Base-by-base conservation (phyloP, 2,888 invertebrate species). In the Cerastoderma edule region DNA sequence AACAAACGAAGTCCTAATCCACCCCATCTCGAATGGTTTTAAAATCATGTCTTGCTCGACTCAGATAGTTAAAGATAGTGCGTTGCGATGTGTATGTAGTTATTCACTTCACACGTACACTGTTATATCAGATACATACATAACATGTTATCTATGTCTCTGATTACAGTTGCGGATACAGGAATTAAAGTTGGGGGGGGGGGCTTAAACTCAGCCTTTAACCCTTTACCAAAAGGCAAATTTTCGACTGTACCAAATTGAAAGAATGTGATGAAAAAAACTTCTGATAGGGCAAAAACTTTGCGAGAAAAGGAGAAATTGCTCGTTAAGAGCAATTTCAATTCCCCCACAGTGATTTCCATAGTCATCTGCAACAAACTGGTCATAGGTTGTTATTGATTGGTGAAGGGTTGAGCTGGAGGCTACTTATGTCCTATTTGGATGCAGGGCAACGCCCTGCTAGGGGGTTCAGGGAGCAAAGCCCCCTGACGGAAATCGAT, bases 251-350 rank as follows among this genome's bases (percentile, higher is more conserved):
- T 39, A 39, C 10, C 16, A 10, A 16, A 10, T 39, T 8, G 39
- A 16, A 10, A 10, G 10, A 39, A 39, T 8, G 39, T 39, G 8
- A 10, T 39, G 10, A 39, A 10, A 39, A 39, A 39, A n/a, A n/a
- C n/a, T n/a, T n/a, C n/a, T n/a, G n/a, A n/a, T n/a, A n/a, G n/a
- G n/a, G n/a, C n/a, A n/a, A n/a, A n/a, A n/a, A n/a, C n/a, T n/a
- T 39, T 39, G 8, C 39, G 39, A 16, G 39, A 39, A 48, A 48
- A n/a, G n/a, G n/a, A 48, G 48, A 48, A 48, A 48, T 48, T 48
- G 48, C 48, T 48, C 22, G 48, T 48, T 22, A 48, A 19, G 22
- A 48, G 48, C 48, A 48, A 48, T 48, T 48, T 48, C 48, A n/a
- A n/a, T n/a, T n/a, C n/a, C n/a, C n/a, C n/a, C n/a, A n/a, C n/a